Evolutionary conservation across 2,888 invertebrate genomes (phyloP).

Genomic region (Pristionchus japonicus): DNA sequence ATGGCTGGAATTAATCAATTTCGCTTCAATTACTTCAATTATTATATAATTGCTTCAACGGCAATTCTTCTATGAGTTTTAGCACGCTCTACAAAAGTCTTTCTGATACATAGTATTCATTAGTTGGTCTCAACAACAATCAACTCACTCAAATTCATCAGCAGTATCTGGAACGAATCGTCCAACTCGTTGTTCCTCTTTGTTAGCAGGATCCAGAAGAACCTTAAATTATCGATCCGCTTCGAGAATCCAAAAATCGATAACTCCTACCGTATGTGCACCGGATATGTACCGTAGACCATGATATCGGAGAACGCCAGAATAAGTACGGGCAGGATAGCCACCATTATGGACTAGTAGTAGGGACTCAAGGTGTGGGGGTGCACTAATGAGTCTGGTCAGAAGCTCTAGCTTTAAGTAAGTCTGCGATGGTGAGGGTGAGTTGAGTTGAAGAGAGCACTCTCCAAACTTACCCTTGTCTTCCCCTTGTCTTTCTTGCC

Average conservation of each 20-base stretch:
- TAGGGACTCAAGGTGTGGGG: background rate
- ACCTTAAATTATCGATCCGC: background rate
- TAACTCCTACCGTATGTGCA: background rate
- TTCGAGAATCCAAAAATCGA: background rate
- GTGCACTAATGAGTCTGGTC: background rate
- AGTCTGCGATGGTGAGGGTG: no score
- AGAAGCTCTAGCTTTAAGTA: background rate
- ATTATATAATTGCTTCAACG: no score
- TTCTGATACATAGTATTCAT: no score
- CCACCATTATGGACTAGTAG: background rate
- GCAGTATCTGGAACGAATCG: background rate
- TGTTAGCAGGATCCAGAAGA: background rate
- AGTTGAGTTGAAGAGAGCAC: background rate
- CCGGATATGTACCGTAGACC: slow-evolving; percentile 21
- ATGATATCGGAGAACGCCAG: background rate
- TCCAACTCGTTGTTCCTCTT: background rate
- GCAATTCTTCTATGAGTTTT: no score
- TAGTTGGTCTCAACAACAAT: no score
- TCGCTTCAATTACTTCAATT: no score
- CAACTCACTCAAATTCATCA: background rate
- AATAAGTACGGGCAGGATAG: background rate
- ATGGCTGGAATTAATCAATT: background rate
- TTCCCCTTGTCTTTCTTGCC: no score
- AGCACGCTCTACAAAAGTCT: no score
- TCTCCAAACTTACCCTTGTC: background rate